Base-by-base conservation (phyloP, 2,797 vertebrate genomes). In the Pristis pectinata region DNA sequence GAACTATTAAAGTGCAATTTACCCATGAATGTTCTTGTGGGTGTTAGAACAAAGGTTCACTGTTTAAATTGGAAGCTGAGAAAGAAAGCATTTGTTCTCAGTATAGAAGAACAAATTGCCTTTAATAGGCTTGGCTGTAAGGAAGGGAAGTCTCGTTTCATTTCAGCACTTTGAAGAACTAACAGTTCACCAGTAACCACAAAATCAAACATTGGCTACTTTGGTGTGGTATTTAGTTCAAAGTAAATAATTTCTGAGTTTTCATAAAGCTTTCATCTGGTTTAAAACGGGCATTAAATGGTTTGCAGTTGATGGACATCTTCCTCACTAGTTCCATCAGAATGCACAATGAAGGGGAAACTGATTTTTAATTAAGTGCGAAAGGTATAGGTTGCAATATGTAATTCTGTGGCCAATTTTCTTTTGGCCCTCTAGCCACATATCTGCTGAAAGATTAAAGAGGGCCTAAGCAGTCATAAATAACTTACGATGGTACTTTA, bases 91-190 rank as follows among this genome's bases (percentile, higher is more conserved):
- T 96, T 96, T 96, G 93, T 95, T 94, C n/a, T 0, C 91, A 95
- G 89, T 27, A 72, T 77, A 95, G 95, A 94, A 0, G 79, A 95
- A 95, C 95, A 94, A 95, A 95, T 97, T 96, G 80, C 95, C 49
- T 70, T 92, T 95, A 94, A 95, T 94, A 95, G 95, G 94, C 94
- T 94, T 94, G 77, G 61, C 85, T 94, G 95, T 27, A 95, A 85
- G 95, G 95, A 94, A 95, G 94, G 95, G 59, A 94, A 82, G 30
- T n/a, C 94, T n/a, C 80, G 95, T 95, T 96, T 72, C 41, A 77
- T 96, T 96, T 96, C 95, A 95, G 94, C 94, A 95, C 95, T 95
- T 96, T 77, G 95, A 95, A 94, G 95, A 93, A 94, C 70, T 93
- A 70, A 76, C 92, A 94, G 41, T 53, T 76, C 70, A 53, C 72